Evolutionary conservation across 2,888 invertebrate genomes (phyloP), one percentile per base, ranked within the genome.

Genomic region (Oscheius sp.): DNA sequence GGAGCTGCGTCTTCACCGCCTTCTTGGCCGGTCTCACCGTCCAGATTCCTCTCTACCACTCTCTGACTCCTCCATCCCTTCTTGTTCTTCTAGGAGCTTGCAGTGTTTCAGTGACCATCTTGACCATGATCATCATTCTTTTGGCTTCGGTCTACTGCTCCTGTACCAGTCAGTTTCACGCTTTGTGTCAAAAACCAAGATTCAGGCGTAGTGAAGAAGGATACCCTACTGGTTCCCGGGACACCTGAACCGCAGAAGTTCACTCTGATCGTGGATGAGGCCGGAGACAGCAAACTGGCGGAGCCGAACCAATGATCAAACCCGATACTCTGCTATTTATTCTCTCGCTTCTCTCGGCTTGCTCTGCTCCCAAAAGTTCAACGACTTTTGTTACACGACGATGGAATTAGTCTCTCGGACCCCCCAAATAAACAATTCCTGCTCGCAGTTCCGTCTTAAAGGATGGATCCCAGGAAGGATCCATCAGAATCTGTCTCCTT

Each of bases 1-100:
- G 85, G 85, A 76, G 76, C 9, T 79, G 83, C 48, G 63, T 84
- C n/a, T 83, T 84, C 75, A 78, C 82, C 33, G 85, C 86, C 0
- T 79, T 82, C 60, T 70, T 84, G 55, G 79, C 81, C n/a, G 78
- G 85, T 0, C 66, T 87, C 60, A 85, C 87, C 7, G 79, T 87
- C 33, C 70, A 74, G 70, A 55, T 74, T 48, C 68, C 74, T 7
- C 53, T 53, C 32, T 70, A 68, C 33, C 13, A 48, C 29, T 51
- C 51, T n/a, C 47, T 74, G 3, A 53, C 74, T 7, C 63, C 77
- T 9, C 73, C 72, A 47, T 74, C 74, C 33, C 53, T 73, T 11
- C 57, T 73, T 9, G 53, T 42, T 32, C 73, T 73, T 53, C 63
- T 73, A 7, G 65, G 53, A 32, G 73, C 73, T 21, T 73, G 73